Base-by-base conservation (phyloP, 2,888 invertebrate genomes). In the Noctua fimbriata region DNA sequence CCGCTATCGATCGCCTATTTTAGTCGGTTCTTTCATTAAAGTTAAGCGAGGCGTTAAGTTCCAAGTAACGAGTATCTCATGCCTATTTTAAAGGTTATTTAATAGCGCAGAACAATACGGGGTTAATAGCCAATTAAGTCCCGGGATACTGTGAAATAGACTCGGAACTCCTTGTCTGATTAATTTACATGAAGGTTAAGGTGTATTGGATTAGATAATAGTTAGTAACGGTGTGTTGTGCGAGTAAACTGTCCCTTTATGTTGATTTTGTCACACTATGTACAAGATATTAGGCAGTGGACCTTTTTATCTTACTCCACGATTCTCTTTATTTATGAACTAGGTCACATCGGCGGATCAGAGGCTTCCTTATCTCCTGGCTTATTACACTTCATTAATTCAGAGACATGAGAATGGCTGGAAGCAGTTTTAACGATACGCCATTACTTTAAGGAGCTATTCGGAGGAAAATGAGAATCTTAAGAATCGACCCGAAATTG, bases 301-400 rank as follows among this genome's bases (percentile, higher is more conserved):
- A 21, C 12, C 49, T 73, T 66, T 83, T 84, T 66, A 65, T 60
- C 28, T 66, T 81, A 36, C 24, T 58, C 12, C 32, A 10, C 32
- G 21, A 52, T 49, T 78, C n/a, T 44, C 67, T 70, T 79, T 16
- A 41, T 63, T 63, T 66, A 60, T 16, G 52, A 81, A 73, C 66
- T 85, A 67, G 85, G 81, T 76, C 69, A 80, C 9, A 76, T 80
- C 44, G 49, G 32, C 14, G 44, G 74, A 86, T 75, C 67, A 32
- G 66, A 79, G 24, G 69, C 58, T 78, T 69, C 4, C 55, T 79
- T 77, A 73, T 79, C 89, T 90, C 90, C 89, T 89, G 91, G 92
- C 91, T 93, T 94, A 93, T 94, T 93, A 92, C 90, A 92, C 89
- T 92, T 93, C 93, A 95, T 95, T 93, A 94, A 94, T 94, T 93